phyloP scores from a whole-genome alignment of 2,888 invertebrate species.

The Monopis laevigella region DNA sequence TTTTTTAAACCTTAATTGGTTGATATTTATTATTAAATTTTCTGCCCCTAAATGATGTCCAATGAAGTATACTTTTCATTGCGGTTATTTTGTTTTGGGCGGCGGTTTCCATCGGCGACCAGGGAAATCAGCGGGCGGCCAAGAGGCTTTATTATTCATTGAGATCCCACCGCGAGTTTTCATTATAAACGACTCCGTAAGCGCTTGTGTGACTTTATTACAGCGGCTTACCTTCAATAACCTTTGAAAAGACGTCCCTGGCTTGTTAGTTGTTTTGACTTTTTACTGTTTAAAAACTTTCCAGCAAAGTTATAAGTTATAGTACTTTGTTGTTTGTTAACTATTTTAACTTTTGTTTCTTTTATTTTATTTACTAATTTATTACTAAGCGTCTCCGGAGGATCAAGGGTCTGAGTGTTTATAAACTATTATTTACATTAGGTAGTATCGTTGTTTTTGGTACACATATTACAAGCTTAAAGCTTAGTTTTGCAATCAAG shows the following conservation, averaged over 20 bases:
- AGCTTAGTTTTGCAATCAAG: too few relatives aligned
- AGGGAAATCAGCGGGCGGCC: slow-evolving; percentile 38
- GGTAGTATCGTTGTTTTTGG: too few relatives aligned
- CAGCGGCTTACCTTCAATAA: slow-evolving; percentile 2
- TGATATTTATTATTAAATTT: too few relatives aligned
- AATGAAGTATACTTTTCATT: slow-evolving; percentile 18
- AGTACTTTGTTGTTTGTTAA: not conserved
- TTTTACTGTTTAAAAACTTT: not conserved
- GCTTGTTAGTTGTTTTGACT: too few relatives aligned
- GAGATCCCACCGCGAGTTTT: slow-evolving; percentile 26
- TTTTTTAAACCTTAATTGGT: too few relatives aligned
- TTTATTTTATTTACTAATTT: not conserved
- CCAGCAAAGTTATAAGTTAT: not conserved
- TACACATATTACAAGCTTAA: too few relatives aligned
- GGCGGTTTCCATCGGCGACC: slow-evolving; percentile 25
- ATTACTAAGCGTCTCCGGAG: too few relatives aligned
- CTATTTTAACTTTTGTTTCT: not conserved
- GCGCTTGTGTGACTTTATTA: slow-evolving; percentile 5
- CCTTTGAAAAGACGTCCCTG: not conserved
- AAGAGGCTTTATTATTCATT: slow-evolving; percentile 42
- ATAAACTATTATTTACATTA: too few relatives aligned
- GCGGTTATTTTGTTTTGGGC: slow-evolving; percentile 6
- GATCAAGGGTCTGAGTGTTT: too few relatives aligned
- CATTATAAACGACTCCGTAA: slow-evolving; percentile 24
- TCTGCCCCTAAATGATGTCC: too few relatives aligned